phyloP scores from a whole-genome alignment of 2,113 vertebrate genomes.

The Xiphorhynchus elegans region DNA sequence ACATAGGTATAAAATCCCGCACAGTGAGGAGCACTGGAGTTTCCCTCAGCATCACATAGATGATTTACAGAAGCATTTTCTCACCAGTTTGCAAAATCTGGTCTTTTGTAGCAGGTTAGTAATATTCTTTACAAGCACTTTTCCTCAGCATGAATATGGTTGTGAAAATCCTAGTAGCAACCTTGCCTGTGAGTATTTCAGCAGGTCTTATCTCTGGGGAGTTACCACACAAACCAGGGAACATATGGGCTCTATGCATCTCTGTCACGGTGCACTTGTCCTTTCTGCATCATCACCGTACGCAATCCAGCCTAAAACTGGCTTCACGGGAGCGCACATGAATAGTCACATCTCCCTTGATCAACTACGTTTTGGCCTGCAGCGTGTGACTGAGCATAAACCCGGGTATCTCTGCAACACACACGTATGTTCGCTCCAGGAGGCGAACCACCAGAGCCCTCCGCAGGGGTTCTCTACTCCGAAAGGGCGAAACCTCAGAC shows the following conservation, averaged over 20 bases:
- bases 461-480: not conserved
- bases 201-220: not conserved
- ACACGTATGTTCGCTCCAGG: not conserved
- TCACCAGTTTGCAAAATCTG: not conserved
- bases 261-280: not conserved
- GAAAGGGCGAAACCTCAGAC: not conserved
- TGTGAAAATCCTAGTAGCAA: not conserved
- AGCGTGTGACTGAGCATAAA: not conserved
- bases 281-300: constrained; percentile 10
- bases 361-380: constrained; percentile 54
- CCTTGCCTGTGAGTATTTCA: not conserved
- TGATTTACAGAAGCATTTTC: not conserved
- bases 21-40: not conserved
- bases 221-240: not conserved
- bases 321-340: not conserved
- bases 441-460: not conserved
- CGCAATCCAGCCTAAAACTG: not conserved
- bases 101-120: not conserved
- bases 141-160: not conserved
- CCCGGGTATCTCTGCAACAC: not conserved
- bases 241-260: accelerated
- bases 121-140: not conserved
- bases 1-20: not conserved
- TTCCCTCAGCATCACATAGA: not conserved
- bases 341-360: not conserved